phyloP scores from a whole-genome alignment of 2,797 vertebrate species.

The Tympanoctomys barrerae region DNA sequence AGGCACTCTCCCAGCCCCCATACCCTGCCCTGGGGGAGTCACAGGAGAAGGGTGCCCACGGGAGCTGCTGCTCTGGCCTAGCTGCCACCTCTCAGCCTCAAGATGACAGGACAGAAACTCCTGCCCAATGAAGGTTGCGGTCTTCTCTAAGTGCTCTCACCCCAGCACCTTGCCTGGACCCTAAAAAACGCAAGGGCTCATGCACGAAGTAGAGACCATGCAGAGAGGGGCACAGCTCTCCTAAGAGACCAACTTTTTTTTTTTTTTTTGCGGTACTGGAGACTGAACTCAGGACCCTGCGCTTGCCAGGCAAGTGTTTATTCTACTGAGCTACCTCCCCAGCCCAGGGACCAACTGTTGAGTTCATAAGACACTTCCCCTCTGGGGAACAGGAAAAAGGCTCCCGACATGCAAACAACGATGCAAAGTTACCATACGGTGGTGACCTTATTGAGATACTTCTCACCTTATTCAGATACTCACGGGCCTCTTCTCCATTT shows the following conservation, averaged over 20 bases:
- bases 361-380: not conserved
- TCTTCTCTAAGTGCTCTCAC: not conserved
- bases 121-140: not conserved
- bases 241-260: not conserved
- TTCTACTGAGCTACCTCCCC: too few relatives aligned
- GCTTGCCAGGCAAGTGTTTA: too few relatives aligned
- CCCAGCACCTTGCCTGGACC: not conserved
- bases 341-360: not conserved
- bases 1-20: not conserved
- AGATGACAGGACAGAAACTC: not conserved
- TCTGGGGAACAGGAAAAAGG: not conserved
- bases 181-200: not conserved
- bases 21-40: not conserved
- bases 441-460: too few relatives aligned
- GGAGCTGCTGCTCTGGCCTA: not conserved
- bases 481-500: slow-evolving; percentile 90
- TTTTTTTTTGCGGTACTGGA: too few relatives aligned
- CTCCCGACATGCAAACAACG: not conserved
- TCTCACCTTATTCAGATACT: slow-evolving; percentile 91
- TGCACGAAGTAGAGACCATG: accelerated
- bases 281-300: too few relatives aligned
- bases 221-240: not conserved
- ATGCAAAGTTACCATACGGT: accelerated
- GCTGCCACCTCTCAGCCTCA: not conserved
- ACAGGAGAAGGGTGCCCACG: not conserved